Evolutionary conservation across 2,797 vertebrate species (phyloP).

Genomic region (Lacerta bilineata): DNA sequence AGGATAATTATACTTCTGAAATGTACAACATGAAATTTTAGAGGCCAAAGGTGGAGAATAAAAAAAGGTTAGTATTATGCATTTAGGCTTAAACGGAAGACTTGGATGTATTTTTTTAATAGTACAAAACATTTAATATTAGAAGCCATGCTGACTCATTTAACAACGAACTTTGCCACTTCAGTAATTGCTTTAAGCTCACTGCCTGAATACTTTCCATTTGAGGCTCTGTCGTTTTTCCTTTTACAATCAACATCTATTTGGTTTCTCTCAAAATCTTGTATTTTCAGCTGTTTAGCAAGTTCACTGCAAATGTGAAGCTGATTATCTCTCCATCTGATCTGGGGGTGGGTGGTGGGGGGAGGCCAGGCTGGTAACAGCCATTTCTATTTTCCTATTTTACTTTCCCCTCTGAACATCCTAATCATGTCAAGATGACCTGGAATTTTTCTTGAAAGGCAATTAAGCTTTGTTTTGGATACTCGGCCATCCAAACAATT

Average conservation of each 20-base stretch:
- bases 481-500: too few species aligned
- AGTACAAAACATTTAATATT: not conserved
- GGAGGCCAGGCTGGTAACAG: not conserved
- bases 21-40: slow-evolving; percentile 34
- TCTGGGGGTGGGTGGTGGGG: not conserved
- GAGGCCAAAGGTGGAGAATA: slow-evolving; percentile 18
- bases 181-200: slow-evolving; percentile 26
- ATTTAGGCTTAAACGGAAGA: slow-evolving; percentile 41
- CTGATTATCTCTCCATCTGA: not conserved
- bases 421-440: not conserved
- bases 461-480: too few species aligned
- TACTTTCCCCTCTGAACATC: not conserved
- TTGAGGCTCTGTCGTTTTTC: not conserved
- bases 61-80: slow-evolving; percentile 53
- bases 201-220: not conserved
- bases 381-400: not conserved
- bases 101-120: slow-evolving; percentile 17
- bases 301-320: not conserved
- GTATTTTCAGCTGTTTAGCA: not conserved
- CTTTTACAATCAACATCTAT: not conserved
- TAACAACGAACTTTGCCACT: not conserved
- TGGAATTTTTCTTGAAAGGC: not conserved
- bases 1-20: slow-evolving; percentile 27
- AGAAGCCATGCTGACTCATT: not conserved
- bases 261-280: not conserved